Base-by-base conservation (phyloP, 1,140 invertebrate genomes). In the Cotesia vestalis region DNA sequence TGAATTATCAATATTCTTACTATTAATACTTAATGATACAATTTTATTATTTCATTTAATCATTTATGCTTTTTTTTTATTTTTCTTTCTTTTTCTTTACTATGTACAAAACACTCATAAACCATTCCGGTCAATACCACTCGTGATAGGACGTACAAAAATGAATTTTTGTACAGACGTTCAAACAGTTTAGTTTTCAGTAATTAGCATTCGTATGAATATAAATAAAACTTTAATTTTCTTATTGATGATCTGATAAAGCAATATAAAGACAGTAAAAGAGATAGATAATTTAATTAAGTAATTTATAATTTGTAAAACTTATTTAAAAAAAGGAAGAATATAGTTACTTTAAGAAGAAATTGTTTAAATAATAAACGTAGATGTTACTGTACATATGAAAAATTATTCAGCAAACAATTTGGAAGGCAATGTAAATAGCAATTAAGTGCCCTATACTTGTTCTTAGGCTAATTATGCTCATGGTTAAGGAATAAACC, bases 1-100 rank as follows among this genome's bases (percentile, higher is more conserved):
- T 73, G 66, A 69, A 71, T 73, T 40, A 72, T 69, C 62, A 71
- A 75, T 73, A 76, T 52, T 61, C 70, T 79, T 63, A 76, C 73
- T 69, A 79, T 78, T 81, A 82, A 78, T 82, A 77, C 79, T 81
- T 79, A 79, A 81, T 78, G 80, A 81, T 82, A 83, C 81, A 82
- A 81, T 82, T 73, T 63, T 55, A 62, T 11, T 52, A 35, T 62
- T 57, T 68, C 52, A 53, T 66, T 27, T 27, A 27, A 27, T 66
- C n/a, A 17, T 72, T 66, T 17, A 5, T 61, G n/a, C 12, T 69
- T 46, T 38, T 34, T 61, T n/a, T 73, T 63, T 68, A 52, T 70
- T 59, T 53, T 71, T 35, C 40, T 71, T 69, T 60, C 27, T 55
- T 57, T 51, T 35, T 62, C 55, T 64, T 59, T 59, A 61, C 36